These are phyloP conservation scores for Rapana venosa DNA, from an alignment of 2,888 invertebrate genomes.

Conservation along the genomic window DNA sequence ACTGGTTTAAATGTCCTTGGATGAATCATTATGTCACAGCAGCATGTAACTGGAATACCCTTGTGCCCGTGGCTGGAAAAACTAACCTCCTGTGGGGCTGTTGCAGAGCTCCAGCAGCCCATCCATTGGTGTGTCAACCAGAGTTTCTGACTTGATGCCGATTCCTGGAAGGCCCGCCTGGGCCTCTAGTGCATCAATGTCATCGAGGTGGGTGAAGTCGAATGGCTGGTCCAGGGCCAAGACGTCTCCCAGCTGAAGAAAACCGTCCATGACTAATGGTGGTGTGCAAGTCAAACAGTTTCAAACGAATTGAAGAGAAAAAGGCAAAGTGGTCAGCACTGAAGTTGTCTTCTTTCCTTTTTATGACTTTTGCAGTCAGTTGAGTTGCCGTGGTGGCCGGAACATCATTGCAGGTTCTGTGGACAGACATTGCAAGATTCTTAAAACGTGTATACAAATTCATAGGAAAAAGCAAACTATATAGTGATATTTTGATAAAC, in stretches of 20 bases:
- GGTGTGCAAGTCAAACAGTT: background rate
- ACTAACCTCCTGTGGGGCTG: background rate
- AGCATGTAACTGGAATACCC: no score
- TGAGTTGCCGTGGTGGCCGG: constrained; percentile 48
- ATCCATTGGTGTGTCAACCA: constrained; percentile 31
- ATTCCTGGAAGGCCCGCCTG: constrained; percentile 42
- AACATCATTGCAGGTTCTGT: constrained; percentile 51
- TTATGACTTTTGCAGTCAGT: constrained; percentile 32
- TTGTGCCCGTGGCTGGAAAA: no score
- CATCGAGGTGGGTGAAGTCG: constrained; percentile 51
- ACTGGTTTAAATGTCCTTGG: no score
- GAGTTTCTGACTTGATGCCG: constrained; percentile 39
- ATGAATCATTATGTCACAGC: no score
- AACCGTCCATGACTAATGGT: constrained; percentile 52
- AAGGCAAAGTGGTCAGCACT: background rate
- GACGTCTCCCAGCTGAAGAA: constrained; percentile 50
- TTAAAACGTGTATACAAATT: no score
- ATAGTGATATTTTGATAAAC: no score
- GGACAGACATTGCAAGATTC: background rate
- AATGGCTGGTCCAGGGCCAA: constrained; percentile 50
- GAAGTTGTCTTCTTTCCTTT: background rate
- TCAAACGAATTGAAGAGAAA: background rate
- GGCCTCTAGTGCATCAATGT: constrained; percentile 49
- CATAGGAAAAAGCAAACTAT: no score
- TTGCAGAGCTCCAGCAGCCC: background rate